Percentiles rank a stretch among this genome's conserved stretches.
Conservation (phyloP, 2,888 invertebrate genomes). For the Papilio gigon region DNA sequence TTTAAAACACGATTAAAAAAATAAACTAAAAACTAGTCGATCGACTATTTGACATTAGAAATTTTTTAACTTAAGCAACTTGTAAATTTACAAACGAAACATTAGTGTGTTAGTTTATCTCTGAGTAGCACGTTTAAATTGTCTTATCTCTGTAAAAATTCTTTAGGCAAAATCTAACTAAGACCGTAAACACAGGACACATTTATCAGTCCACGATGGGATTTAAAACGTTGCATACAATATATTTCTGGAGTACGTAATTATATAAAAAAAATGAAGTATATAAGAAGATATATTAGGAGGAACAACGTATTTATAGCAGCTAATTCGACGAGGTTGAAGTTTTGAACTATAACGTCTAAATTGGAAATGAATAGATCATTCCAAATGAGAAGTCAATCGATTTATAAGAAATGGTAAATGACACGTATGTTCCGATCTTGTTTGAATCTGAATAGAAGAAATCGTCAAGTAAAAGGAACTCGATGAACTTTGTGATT, state of each 20-base stretch:
- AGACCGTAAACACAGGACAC: background rate
- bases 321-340: no score
- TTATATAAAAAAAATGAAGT: no score
- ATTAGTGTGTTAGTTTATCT: background rate
- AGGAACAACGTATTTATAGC: no score
- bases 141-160: background rate
- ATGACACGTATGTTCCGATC: background rate
- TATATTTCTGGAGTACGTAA: no score
- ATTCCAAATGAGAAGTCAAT: background rate
- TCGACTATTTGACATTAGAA: slow-evolving; percentile 2
- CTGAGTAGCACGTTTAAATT: background rate
- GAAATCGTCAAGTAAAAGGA: background rate
- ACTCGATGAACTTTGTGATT: background rate
- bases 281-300: no score
- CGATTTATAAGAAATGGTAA: background rate
- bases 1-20: background rate
- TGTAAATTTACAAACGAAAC: background rate
- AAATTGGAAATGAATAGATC: no score
- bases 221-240: background rate
- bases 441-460: background rate
- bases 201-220: background rate
- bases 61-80: background rate
- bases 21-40: slow-evolving; percentile 8
- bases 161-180: background rate
- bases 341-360: no score